Evolutionary conservation across 1,140 invertebrate species (phyloP), one percentile per base, ranked within the genome.

Genomic region (Mercenaria mercenaria): DNA sequence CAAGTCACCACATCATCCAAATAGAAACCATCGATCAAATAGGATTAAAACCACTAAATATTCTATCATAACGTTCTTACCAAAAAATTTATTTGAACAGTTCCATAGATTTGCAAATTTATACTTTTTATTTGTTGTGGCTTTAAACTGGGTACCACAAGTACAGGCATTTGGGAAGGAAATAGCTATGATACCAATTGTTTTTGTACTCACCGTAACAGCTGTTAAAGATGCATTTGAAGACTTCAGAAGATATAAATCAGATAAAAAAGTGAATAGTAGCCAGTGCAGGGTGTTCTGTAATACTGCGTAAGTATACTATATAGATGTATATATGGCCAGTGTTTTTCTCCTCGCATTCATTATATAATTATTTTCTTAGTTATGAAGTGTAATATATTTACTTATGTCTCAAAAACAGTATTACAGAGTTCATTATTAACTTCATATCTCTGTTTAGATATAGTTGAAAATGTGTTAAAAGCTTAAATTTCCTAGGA

Each of bases 41-140:
- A 61, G 80, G 72, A 94, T 96, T 29, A 94, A 95, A 91, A 99
- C 99, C 94, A 99, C 99, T 4, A 99, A 99, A 96, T 99, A 99
- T 95, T 99, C 98, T 10, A 93, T 98, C 47, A 96, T 99, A 47
- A 99, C 98, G 93, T 99, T 99, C 96, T 96, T 99, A 93, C 99
- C 99, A 18, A 99, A 99, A 95, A 99, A 99, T 96, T 96, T 99
- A 34, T 97, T 99, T 95, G 99, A 99, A 96, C 99, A 99, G 96
- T 99, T 99, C 96, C 98, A 99, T 96, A 97, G 99, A 87, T 98
- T 99, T 94, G 99, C 99, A 56, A 99, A 99, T 97, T 97, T 99
- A 90, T 99, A 99, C 96, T 99, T 99, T 96, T 98, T 99, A 94
- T 98, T 99, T 95, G 99, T 99, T 93, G 98, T 99, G 83, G 96